A percentile compares a stretch with the other conserved stretches of the same genome.
phyloP scores from a whole-genome alignment of 2,797 vertebrate genomes.

The Squalus acanthias region DNA sequence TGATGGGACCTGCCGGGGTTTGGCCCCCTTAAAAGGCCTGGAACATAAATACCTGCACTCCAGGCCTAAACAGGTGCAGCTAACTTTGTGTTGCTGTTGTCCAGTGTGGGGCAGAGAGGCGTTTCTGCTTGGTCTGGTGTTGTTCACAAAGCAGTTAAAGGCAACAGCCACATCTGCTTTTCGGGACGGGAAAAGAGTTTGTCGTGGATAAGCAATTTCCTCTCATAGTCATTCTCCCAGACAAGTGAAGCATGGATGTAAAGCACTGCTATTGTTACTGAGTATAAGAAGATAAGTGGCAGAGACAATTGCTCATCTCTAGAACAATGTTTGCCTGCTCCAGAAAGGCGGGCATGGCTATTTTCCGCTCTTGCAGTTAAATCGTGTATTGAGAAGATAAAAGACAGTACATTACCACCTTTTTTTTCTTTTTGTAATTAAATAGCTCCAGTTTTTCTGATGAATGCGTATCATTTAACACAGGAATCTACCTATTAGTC shows the following conservation, averaged over 20 bases:
- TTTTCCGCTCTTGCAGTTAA: background rate
- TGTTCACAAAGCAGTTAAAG: background rate
- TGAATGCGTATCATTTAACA: background rate
- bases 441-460: background rate
- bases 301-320: background rate
- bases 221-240: background rate
- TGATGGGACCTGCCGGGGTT: background rate
- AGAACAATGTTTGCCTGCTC: background rate
- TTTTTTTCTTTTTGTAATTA: background rate
- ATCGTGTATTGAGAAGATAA: background rate
- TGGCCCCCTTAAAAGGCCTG: background rate
- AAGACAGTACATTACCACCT: background rate
- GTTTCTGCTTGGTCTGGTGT: background rate
- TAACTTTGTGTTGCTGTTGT: background rate
- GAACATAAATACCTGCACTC: background rate
- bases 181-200: background rate
- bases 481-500: background rate
- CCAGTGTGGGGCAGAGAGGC: background rate
- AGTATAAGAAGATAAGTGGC: background rate
- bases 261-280: background rate
- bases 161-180: background rate
- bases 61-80: background rate
- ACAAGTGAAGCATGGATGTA: background rate
- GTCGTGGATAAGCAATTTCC: background rate
- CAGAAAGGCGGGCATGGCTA: background rate